A percentile compares a stretch with the other conserved stretches of the same genome.
phyloP scores from a whole-genome alignment of 2,888 invertebrate genomes.

The Nebria brevicollis region DNA sequence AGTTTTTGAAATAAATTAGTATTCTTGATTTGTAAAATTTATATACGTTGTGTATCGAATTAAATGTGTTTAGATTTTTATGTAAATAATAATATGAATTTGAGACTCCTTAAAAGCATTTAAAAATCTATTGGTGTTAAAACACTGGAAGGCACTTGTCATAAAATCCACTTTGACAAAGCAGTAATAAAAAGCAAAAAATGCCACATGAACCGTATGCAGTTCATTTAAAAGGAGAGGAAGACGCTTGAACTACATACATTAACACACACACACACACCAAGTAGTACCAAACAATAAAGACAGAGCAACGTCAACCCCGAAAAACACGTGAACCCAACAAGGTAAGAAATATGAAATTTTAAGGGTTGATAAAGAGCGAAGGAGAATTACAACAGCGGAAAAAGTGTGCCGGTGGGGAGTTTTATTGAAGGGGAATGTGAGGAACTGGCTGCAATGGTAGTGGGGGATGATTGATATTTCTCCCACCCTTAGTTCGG shows the following conservation, averaged over 20 bases:
- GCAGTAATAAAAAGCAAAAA: neutral
- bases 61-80: no score
- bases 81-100: no score
- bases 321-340: neutral
- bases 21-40: no score
- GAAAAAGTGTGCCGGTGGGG: neutral
- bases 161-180: slow-evolving; percentile 9
- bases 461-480: slow-evolving; percentile 34
- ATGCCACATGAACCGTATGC: neutral
- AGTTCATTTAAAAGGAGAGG: slow-evolving; percentile 21
- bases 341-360: neutral
- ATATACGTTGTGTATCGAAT: no score
- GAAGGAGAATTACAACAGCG: neutral
- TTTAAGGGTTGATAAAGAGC: slow-evolving; percentile 7
- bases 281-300: neutral
- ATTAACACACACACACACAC: neutral
- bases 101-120: neutral
- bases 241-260: slow-evolving; percentile 13
- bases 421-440: slow-evolving; percentile 29
- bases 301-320: neutral
- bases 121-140: neutral
- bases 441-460: slow-evolving; percentile 14
- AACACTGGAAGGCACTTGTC: slow-evolving; percentile 10
- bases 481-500: neutral
- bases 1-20: no score